Percentiles rank a stretch among this genome's conserved stretches.
These are phyloP conservation scores for Rousettus madagascariensis DNA, from an alignment of 2,797 vertebrate genomes.

Conservation along the genomic window DNA sequence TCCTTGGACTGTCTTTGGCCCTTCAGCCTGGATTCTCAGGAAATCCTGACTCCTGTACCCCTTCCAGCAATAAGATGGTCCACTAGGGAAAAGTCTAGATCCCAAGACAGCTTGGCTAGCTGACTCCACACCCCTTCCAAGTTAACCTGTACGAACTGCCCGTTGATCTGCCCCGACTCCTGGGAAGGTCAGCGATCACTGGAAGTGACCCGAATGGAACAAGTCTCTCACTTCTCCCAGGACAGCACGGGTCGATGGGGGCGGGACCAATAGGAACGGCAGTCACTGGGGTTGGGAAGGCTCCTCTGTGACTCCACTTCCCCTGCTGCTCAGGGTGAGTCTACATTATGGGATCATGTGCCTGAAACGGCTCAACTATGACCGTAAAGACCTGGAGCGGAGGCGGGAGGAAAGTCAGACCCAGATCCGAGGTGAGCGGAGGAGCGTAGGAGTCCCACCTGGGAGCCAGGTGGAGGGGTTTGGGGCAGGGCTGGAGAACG, in stretches of 20 bases:
- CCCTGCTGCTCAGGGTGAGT: constrained; percentile 89
- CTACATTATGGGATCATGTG: constrained; percentile 97
- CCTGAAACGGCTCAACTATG: constrained; percentile 95
- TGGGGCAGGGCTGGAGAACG: background rate
- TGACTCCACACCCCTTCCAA: background rate
- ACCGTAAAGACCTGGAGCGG: constrained; percentile 94
- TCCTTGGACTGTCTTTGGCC: background rate
- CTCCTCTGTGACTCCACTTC: background rate
- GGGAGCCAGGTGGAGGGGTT: background rate
- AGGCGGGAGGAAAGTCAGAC: constrained; percentile 92
- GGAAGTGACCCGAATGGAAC: background rate
- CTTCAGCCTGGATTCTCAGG: background rate
- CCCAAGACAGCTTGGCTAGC: background rate
- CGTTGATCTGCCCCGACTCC: background rate
- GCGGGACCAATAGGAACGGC: background rate
- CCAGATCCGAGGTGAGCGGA: constrained; percentile 90
- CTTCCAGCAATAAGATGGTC: background rate
- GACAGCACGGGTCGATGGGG: background rate
- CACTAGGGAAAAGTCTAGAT: background rate
- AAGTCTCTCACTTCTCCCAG: background rate
- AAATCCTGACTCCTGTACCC: background rate
- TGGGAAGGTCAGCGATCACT: background rate
- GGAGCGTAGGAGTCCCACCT: background rate
- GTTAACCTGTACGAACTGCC: background rate
- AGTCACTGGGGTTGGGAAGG: background rate